Base-by-base conservation (phyloP, 2,888 invertebrate genomes). In the Tiliacea aurago region DNA sequence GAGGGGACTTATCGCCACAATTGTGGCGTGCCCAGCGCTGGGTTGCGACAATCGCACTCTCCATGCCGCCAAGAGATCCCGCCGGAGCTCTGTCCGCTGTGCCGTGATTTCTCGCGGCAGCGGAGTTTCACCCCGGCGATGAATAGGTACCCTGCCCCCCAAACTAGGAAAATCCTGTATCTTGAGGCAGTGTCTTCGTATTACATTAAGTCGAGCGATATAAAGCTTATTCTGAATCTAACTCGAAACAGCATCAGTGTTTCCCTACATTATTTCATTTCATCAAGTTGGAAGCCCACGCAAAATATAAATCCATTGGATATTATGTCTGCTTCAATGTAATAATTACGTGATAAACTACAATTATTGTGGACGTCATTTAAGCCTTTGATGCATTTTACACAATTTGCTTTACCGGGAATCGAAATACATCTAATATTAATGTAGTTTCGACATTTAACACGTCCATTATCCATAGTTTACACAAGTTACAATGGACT, bases 271-370 rank as follows among this genome's bases (percentile, higher is more conserved):
- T 23, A 43, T 63, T 77, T 55, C 28, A 43, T 75, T 81, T 81
- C 62, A 61, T 81, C 82, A 58, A 45, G n/a, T 45, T 61, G 33
- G 4, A 59, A 58, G 4, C 69, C 83, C 51, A 78, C 83, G 62
- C 78, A n/a, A 58, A 47, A 4, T 61, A 62, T 63, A 67, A 77
- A 63, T 78, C 41, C 58, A 0, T 11, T 56, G 9, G 33, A 23
- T 76, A 81, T 78, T 56, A 81, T 62, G 51, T 70, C 55, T 45
- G 63, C 58, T 64, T 63, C 49, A 43, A 68, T 41, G 7, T 41
- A 49, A 53, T 65, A 37, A 81, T 76, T 62, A 81, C 55, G 67
- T 45, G 76, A 76, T 77, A 77, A 82, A 82, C 37, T 56, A 82
- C 77, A 77, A 77, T 82, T 67, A 78, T 76, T 77, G 78, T 61